Percentiles rank a stretch among this genome's conserved stretches.
These are phyloP conservation scores for Drosophila melanosoma DNA, from an alignment of 2,888 invertebrate species.

Conservation along the genomic window DNA sequence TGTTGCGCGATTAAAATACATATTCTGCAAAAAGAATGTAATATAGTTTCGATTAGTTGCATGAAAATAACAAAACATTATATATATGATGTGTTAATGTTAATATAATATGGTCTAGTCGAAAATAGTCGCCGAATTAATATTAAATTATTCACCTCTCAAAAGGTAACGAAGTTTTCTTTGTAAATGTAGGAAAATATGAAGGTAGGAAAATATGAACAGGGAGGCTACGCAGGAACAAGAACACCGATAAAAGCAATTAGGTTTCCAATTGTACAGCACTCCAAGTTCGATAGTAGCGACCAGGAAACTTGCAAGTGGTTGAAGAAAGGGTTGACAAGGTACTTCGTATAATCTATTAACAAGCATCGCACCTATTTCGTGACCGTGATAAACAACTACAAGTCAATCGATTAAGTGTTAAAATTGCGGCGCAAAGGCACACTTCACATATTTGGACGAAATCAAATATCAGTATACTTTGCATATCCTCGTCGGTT, in stretches of 20 bases:
- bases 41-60: not conserved
- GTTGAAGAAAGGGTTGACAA: not conserved
- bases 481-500: not conserved
- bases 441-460: not conserved
- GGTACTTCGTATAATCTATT: not conserved
- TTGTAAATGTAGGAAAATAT: not conserved
- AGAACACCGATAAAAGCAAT: not conserved
- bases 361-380: not conserved
- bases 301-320: not conserved
- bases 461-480: not conserved
- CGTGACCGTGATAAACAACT: not conserved
- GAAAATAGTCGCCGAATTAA: not conserved
- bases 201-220: not conserved
- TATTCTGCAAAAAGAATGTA: constrained; percentile 84
- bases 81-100: not conserved
- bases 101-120: not conserved
- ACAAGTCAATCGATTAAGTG: not conserved
- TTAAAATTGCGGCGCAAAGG: not conserved
- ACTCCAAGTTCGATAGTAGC: not conserved
- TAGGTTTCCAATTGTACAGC: not conserved
- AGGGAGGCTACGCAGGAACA: not conserved
- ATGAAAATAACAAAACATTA: not conserved
- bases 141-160: not conserved
- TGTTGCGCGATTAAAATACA: constrained; percentile 91
- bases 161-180: not conserved